These are phyloP conservation scores for Megalopta genalis DNA, from an alignment of 1,140 invertebrate species.

Conservation along the genomic window DNA sequence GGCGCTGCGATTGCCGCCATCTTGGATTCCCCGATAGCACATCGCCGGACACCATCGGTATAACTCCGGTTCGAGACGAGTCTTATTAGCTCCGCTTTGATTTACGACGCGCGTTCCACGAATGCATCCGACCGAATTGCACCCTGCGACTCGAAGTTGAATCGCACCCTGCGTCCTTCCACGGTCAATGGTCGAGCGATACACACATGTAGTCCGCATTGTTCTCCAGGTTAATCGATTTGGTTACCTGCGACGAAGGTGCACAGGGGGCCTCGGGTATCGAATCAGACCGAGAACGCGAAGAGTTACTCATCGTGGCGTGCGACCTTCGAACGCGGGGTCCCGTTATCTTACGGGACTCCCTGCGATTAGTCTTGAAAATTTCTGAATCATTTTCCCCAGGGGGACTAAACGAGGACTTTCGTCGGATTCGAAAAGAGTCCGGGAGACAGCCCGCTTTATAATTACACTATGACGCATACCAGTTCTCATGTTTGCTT, in stretches of 20 bases:
- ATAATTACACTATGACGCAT: too few relatives aligned
- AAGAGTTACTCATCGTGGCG: constrained; percentile 37
- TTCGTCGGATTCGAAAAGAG: neutral
- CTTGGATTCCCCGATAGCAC: constrained; percentile 5
- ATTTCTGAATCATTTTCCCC: neutral
- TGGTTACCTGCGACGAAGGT: too few relatives aligned
- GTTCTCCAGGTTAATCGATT: neutral
- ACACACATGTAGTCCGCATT: too few relatives aligned
- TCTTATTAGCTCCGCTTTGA: neutral
- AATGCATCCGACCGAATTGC: too few relatives aligned
- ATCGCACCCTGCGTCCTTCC: too few relatives aligned
- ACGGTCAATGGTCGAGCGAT: neutral
- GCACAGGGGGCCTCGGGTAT: neutral
- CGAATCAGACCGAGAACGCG: constrained; percentile 10
- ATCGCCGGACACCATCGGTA: neutral
- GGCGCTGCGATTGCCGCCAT: constrained; percentile 23
- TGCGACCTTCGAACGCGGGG: constrained; percentile 40
- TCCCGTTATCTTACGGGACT: constrained; percentile 54
- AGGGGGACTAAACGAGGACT: neutral
- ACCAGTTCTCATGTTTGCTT: neutral
- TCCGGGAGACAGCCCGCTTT: too few relatives aligned
- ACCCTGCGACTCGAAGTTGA: too few relatives aligned
- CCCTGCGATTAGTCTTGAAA: constrained; percentile 29
- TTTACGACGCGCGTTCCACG: too few relatives aligned
- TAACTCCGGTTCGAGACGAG: neutral